These are phyloP conservation scores for Rhinolophus ferrumequinum DNA, from an alignment of 2,113 vertebrate genomes.

Conservation along the genomic window DNA sequence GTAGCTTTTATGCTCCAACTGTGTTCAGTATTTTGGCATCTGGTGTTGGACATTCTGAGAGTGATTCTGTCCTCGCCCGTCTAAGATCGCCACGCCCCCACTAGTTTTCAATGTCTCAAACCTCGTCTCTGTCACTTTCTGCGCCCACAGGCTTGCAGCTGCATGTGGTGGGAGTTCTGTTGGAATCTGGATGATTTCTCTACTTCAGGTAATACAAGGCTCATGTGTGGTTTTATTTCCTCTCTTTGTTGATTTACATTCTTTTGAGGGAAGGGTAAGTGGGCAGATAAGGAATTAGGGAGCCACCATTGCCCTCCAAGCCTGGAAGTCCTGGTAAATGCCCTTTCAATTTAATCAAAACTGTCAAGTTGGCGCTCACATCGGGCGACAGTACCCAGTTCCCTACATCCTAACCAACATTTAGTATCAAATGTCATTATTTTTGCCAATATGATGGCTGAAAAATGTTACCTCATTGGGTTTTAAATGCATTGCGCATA, in stretches of 20 bases:
- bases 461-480: background rate
- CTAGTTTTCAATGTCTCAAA: background rate
- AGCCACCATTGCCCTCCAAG: background rate
- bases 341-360: background rate
- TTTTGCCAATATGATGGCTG: background rate
- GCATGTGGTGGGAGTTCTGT: background rate
- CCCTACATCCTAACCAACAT: background rate
- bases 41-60: background rate
- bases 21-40: too few species aligned
- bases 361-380: background rate
- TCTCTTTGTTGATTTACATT: background rate
- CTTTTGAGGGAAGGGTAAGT: background rate
- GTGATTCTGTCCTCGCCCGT: too few species aligned
- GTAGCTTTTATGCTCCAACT: too few species aligned
- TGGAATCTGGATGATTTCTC: background rate
- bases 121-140: background rate
- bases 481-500: background rate
- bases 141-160: background rate
- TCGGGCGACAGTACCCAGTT: background rate
- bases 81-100: background rate
- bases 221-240: background rate
- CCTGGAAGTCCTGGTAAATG: background rate
- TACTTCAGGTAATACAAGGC: background rate
- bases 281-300: background rate
- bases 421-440: background rate